Base-by-base conservation (phyloP, 2,113 vertebrate species). In the Nesospiza acunhae region DNA sequence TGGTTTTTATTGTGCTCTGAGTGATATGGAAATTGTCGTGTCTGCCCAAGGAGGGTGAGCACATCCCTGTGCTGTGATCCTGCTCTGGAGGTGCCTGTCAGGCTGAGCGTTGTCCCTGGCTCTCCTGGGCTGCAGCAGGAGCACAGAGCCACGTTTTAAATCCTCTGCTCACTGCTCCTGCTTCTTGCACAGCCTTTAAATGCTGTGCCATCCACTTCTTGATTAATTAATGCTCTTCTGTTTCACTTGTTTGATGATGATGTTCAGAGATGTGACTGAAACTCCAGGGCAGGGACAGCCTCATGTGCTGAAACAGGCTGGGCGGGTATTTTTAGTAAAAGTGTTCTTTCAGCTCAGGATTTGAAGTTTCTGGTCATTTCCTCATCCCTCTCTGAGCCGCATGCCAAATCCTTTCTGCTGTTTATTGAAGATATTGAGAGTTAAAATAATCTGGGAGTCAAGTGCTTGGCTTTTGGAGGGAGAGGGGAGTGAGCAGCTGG, bases 151-250 rank as follows among this genome's bases (percentile, higher is more conserved):
- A 23, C 27, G 20, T 31, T 86, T 80, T 10, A 74, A 89, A 80
- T 49, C 39, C 56, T 46, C 60, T 9, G 3, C 70, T 87, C 1
- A 0, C 52, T 70, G 41, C 66, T 69, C 39, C 31, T 33, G 30
- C 8, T 62, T 82, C 70, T 93, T 50, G 46, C 37, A 37, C 20
- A 58, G 74, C 37, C 31, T 81, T 69, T 89, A 64, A 76, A 42
- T 20, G 39, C 60, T 73, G 49, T 49, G 53, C 70, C 50, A 16
- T 92, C 76, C 81, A 19, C 87, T 67, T 47, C 81, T 74, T 83
- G 70, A 62, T 93, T 92, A 96, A 85, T 87, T 92, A 90, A 70
- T 89, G 82, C 78, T 94, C 63, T 94, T 83, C 87, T 85, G 44
- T 87, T 95, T 89, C 91, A 30, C 62, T 89, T 74, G 67, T n/a